phyloP scores from a whole-genome alignment of 2,797 vertebrate genomes.

The Capromys pilorides region DNA sequence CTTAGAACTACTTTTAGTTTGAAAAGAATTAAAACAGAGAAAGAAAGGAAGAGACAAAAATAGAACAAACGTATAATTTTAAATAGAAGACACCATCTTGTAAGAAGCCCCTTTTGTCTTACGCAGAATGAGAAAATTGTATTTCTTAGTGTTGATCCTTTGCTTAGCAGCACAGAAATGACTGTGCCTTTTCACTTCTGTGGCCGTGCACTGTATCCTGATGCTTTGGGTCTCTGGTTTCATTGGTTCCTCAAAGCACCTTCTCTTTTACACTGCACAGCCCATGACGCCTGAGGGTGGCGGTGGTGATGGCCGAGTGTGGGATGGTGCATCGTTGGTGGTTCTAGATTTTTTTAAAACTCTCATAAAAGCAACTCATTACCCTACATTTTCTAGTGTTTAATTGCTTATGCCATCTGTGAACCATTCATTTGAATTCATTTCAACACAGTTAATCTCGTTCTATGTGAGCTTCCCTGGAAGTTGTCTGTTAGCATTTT shows the following conservation, averaged over 20 bases:
- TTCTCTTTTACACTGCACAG: neutral
- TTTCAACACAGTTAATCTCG: slow-evolving; percentile 48
- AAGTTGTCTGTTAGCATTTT: slow-evolving; percentile 44
- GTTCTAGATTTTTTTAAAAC: neutral
- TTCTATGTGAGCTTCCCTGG: neutral
- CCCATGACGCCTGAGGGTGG: slow-evolving; percentile 19
- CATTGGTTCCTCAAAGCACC: slow-evolving; percentile 28
- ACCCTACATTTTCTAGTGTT: slow-evolving; percentile 51
- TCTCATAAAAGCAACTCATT: slow-evolving; percentile 49
- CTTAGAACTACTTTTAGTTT: slow-evolving; percentile 25
- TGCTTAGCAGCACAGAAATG: slow-evolving; percentile 23
- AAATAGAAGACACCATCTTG: neutral
- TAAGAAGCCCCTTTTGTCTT: slow-evolving; percentile 57
- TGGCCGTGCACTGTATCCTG: neutral
- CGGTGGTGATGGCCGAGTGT: neutral
- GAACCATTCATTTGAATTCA: slow-evolving; percentile 60
- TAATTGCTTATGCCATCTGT: slow-evolving; percentile 64
- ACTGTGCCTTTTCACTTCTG: slow-evolving; percentile 15
- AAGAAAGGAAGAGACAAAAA: slow-evolving; percentile 16
- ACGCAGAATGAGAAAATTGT: slow-evolving; percentile 52
- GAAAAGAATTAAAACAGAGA: neutral
- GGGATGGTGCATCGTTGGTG: neutral
- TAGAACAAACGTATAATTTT: slow-evolving; percentile 29
- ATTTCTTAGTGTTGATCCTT: neutral
- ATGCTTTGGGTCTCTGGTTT: slow-evolving; percentile 53